Base-by-base conservation (phyloP, 2,797 vertebrate species). In the Cetoscarus ocellatus region DNA sequence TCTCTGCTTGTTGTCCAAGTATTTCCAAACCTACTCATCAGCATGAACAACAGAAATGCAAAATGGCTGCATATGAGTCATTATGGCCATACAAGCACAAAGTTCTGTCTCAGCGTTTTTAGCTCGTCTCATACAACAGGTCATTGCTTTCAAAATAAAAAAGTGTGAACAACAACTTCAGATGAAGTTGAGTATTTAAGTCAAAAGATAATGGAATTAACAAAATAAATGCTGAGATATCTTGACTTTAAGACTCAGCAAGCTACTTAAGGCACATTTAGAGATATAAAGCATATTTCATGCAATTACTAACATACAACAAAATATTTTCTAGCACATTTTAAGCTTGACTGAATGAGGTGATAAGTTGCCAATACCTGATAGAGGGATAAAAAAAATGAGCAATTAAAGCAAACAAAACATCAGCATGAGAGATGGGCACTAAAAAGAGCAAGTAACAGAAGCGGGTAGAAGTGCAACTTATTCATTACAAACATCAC, bases 401-500 rank as follows among this genome's bases (percentile, higher is more conserved):
- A 36, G 35, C 50, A n/a, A 14, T 15, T 7, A 7, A 2, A 67
- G 59, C 35, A 55, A 15, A 17, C 36, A 14, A 63, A 18, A 27
- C 19, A 39, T 61, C 10, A 27, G 11, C 15, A 10, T 10, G 15
- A 13, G 36, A 61, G 27, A 13, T n/a, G 61, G 44, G 27, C 10
- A 36, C 64, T 75, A 43, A 72, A 50, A 61, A 47, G 1, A 43
- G 47, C 44, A 51, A 52, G 18, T 17, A 56, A 49, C 49, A 70
- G 45, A 43, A 70, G 44, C 51, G 67, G 57, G 59, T 13, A 13
- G 45, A 17, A 19, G 39, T 58, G 40, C 73, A 74, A 70, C 53
- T 45, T 53, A 42, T 45, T 63, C 9, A 13, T 44, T 40, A 61
- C 54, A 62, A 17, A 45, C 52, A 39, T 43, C 44, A 43, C 4